Evolutionary conservation across 2,888 invertebrate genomes (phyloP), one percentile per base, ranked within the genome.

Genomic region (Alloplasta piceator): DNA sequence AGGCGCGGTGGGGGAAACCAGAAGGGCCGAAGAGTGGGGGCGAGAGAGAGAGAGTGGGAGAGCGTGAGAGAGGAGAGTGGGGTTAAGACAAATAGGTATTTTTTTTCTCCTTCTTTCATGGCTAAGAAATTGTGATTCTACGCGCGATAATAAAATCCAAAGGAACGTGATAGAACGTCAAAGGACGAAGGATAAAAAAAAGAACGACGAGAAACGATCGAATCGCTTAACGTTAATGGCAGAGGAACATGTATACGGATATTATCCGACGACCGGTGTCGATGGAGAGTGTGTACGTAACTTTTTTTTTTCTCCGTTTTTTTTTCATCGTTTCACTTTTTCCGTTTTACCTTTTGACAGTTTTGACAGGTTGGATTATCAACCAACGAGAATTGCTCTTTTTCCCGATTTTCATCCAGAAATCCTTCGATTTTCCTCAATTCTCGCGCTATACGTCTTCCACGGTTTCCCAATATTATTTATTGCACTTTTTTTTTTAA

Each of bases 241-340:
- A 91, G 92, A 92, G 87, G 92, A 92, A 89, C 89, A 92, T 91
- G 91, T 90, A 83, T 92, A 92, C 88, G 92, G 92, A 86, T 92
- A 90, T 83, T 90, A 88, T 89, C 91, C 91, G 87, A 87, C 90
- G 86, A 86, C 87, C 90, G 91, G 90, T 84, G 89, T 87, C 89
- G 89, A 92, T 85, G 88, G 90, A 85, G 89, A 90, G 83, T 86
- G 89, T 86, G 91, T 92, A 92, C 87, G 92, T 92, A 91, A 84
- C 83, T 83, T 84, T 84, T 87, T 87, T 87, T 36, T 38, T 26
- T 56, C 73, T 43, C 26, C 26, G 85, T 76, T 56, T 66, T 85
- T 86, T 55, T 39, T 43, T 6, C 50, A 38, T 68, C 58, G 36
- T 68, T n/a, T 67, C 43, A 5, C 10, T 39, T 50, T 12, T 63